These are phyloP conservation scores for Hypocryptadius cinnamomeus DNA, from an alignment of 2,113 vertebrate genomes.

Conservation along the genomic window DNA sequence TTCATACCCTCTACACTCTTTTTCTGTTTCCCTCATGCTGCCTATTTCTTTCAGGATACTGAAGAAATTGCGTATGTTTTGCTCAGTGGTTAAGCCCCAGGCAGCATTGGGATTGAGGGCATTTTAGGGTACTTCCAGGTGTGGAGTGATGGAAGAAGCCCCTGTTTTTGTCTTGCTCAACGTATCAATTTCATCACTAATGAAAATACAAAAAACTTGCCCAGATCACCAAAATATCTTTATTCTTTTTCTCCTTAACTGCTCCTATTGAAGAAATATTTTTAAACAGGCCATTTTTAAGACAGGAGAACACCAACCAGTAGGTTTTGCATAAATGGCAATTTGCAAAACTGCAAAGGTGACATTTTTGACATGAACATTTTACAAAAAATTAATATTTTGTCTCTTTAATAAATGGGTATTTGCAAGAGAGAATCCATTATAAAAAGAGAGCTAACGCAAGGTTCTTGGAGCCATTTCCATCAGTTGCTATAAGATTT, in stretches of 20 bases:
- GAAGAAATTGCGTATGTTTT: not conserved
- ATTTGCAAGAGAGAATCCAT: constrained; percentile 49
- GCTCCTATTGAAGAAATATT: not conserved
- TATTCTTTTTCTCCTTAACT: not conserved
- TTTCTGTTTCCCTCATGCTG: not conserved
- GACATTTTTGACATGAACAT: constrained; percentile 47
- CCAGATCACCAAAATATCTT: not conserved
- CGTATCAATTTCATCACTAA: not conserved
- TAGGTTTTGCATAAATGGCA: constrained; percentile 23
- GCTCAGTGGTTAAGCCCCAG: not conserved
- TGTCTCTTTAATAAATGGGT: constrained; percentile 50
- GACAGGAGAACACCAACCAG: not conserved
- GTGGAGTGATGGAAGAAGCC: not conserved
- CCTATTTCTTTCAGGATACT: not conserved
- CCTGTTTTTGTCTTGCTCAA: not conserved
- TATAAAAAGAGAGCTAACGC: constrained; percentile 29
- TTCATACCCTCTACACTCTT: accelerated
- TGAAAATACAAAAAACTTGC: not conserved
- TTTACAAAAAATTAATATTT: constrained; percentile 60
- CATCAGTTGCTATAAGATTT: constrained; percentile 68
- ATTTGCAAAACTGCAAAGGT: constrained; percentile 48
- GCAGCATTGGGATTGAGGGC: not conserved
- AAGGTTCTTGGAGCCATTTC: constrained; percentile 51
- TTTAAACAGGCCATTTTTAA: constrained; percentile 23
- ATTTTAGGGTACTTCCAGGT: not conserved